These are phyloP conservation scores for Autographa gamma DNA, from an alignment of 2,888 invertebrate genomes.

Conservation along the genomic window DNA sequence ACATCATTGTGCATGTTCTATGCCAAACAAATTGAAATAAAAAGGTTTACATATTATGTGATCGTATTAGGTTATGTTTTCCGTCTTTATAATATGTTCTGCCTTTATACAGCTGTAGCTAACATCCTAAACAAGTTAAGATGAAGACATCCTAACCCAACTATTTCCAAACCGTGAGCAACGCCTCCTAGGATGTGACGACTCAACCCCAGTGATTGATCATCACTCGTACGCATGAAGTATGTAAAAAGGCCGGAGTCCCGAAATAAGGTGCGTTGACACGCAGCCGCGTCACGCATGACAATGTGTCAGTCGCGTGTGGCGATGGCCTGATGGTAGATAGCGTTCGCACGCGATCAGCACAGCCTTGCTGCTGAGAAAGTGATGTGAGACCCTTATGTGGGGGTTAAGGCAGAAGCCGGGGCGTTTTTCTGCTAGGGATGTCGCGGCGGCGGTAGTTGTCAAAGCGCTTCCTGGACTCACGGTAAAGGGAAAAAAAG, in stretches of 20 bases:
- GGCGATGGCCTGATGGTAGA: slow-evolving; percentile 57
- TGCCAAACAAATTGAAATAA: too few relatives aligned
- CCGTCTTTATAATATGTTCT: too few relatives aligned
- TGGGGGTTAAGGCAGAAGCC: slow-evolving; percentile 21
- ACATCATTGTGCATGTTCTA: too few relatives aligned
- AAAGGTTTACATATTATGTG: too few relatives aligned
- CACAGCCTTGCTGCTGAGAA: slow-evolving; percentile 48
- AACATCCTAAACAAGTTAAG: not conserved
- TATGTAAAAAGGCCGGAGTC: slow-evolving; percentile 53
- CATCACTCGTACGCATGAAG: slow-evolving; percentile 53
- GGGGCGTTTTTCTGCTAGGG: not conserved
- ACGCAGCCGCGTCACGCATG: slow-evolving; percentile 62
- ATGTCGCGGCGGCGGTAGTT: too few relatives aligned
- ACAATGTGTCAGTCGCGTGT: slow-evolving; percentile 60
- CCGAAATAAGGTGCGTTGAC: slow-evolving; percentile 64
- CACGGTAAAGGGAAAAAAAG: too few relatives aligned
- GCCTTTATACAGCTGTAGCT: too few relatives aligned
- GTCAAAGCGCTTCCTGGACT: too few relatives aligned
- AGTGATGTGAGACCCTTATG: slow-evolving; percentile 43
- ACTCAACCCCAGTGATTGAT: slow-evolving; percentile 54
- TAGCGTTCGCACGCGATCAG: slow-evolving; percentile 46
- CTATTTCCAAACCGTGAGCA: not conserved
- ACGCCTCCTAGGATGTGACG: slow-evolving; percentile 33
- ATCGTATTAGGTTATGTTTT: too few relatives aligned
- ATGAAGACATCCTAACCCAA: not conserved